phyloP scores from a whole-genome alignment of 2,113 vertebrate species.

The Glaucomys volans region DNA sequence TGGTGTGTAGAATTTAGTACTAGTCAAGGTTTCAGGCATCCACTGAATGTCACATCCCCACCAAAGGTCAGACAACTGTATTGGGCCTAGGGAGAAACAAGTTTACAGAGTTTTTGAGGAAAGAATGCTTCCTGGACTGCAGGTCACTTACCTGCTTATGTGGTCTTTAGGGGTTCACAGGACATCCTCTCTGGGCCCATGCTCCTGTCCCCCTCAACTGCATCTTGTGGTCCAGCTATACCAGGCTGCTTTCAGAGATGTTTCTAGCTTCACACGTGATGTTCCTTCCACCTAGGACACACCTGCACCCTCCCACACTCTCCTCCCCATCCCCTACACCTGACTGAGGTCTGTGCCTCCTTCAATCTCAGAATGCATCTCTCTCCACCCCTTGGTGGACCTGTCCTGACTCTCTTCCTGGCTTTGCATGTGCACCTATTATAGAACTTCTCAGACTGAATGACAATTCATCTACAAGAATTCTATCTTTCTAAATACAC shows the following conservation, averaged over 20 bases:
- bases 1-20: not conserved
- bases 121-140: not conserved
- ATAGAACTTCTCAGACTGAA: not conserved
- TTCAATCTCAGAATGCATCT: not conserved
- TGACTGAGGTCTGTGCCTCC: not conserved
- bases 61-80: not conserved
- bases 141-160: too few relatives aligned
- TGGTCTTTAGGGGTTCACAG: not conserved
- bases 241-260: not conserved
- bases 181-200: rapidly evolving
- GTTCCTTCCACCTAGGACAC: not conserved
- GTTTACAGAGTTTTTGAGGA: not conserved
- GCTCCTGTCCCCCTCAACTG: not conserved
- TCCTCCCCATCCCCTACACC: not conserved
- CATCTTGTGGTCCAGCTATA: not conserved
- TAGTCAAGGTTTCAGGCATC: not conserved
- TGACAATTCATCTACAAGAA: not conserved
- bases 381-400: not conserved
- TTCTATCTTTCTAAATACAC: not conserved
- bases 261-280: not conserved
- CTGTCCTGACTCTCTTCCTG: not conserved
- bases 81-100: not conserved
- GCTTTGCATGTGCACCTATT: not conserved
- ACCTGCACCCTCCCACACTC: not conserved
- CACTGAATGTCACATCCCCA: not conserved